A percentile compares a stretch with the other conserved stretches of the same genome.
phyloP scores from a whole-genome alignment of 2,113 vertebrate species.

The Antechinus flavipes region DNA sequence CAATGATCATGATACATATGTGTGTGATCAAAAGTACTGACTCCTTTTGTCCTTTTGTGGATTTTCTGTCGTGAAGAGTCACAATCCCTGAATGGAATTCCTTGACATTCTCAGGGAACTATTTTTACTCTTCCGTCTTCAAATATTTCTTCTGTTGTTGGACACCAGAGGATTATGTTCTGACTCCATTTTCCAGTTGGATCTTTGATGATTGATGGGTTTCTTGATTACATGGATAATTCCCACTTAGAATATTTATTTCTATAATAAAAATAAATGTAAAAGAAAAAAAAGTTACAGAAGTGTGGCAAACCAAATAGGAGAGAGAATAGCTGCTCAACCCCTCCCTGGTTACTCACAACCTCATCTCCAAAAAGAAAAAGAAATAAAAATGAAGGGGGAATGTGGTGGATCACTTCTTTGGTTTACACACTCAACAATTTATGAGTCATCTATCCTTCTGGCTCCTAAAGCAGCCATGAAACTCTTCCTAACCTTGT shows the following conservation, averaged over 20 bases:
- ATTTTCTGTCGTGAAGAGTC: neutral
- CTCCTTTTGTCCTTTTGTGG: neutral
- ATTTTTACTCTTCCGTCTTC: neutral
- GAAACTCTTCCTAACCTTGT: neutral
- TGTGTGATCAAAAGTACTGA: neutral
- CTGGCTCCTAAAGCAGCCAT: neutral
- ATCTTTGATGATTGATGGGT: neutral
- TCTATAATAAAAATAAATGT: neutral
- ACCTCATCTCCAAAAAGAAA: neutral
- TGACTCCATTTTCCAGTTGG: neutral
- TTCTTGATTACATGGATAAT: neutral
- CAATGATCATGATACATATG: neutral
- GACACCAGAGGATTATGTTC: neutral
- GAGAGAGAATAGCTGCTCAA: neutral
- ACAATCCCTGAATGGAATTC: neutral
- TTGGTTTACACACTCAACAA: neutral
- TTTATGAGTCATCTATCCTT: neutral
- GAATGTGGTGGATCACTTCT: neutral
- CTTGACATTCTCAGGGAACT: neutral
- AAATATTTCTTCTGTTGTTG: neutral
- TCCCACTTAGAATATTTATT: neutral
- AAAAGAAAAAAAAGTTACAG: neutral
- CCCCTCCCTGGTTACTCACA: neutral
- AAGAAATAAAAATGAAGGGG: neutral
- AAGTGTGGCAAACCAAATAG: neutral